phyloP scores from a whole-genome alignment of 35 echinoderm and acorn worm species.

The Heliocidaris tuberculata region DNA sequence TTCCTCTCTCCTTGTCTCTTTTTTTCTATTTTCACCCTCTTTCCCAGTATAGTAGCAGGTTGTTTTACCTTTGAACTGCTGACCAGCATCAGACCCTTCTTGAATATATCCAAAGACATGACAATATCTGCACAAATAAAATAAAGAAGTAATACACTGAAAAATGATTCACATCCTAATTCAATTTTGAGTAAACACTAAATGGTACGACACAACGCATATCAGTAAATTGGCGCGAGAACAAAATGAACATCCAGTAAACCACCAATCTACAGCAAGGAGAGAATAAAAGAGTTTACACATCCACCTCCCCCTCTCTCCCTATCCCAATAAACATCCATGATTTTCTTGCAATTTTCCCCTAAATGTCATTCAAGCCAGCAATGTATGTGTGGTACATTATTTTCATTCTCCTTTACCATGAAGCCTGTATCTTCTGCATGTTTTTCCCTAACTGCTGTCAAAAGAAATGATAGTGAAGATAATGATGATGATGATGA shows the following conservation, averaged over 20 bases:
- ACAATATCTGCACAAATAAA: conserved; percentile 79
- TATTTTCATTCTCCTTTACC: background rate
- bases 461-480: background rate
- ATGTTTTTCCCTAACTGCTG: background rate
- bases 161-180: background rate
- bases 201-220: too few species aligned
- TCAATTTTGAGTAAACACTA: background rate
- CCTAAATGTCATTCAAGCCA: too few species aligned
- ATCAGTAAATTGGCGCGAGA: too few species aligned
- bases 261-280: too few species aligned
- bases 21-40: conserved; percentile 74
- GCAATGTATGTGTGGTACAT: too few species aligned
- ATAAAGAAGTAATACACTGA: background rate
- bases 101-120: conserved; percentile 82
- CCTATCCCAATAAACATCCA: too few species aligned
- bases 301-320: too few species aligned
- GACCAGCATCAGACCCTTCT: conserved; percentile 74
- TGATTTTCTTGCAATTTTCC: too few species aligned
- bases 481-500: too few species aligned
- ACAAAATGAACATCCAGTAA: too few species aligned
- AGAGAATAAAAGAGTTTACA: too few species aligned
- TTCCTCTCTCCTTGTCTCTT: conserved; percentile 47
- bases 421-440: background rate
- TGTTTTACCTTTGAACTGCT: conserved; percentile 93
- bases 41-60: conserved; percentile 57